Base-by-base conservation (phyloP, 30 jellyfish, hydroid and myxozoan species). In the Turritopsis rubra region DNA sequence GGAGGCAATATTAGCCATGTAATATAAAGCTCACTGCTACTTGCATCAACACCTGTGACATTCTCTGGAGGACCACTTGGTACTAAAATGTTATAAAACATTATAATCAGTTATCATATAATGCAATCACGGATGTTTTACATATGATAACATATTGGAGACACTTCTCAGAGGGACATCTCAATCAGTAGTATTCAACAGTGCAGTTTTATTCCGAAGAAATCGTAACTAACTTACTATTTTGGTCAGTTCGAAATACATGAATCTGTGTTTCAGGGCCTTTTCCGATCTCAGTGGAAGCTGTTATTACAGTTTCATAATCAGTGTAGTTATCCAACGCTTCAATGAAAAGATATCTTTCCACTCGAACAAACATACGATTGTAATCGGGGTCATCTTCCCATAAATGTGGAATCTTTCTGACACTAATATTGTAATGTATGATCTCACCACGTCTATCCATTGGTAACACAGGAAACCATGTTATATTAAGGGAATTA, bases 401-500 rank as follows among this genome's bases (percentile, higher is more conserved):
- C 77, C 77, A 68, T 23, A 9, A 68, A 27, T 68, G 77, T 68
- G 77, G 77, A 27, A 68, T 1, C 31, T 68, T 68, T 68, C 28
- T 68, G 21, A 68, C 31, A 23, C 31, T n/a, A 7, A 68, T 27
- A 22, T 68, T 68, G 21, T 68, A 68, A 19, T n/a, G 30, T 68
- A 68, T 68, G 31, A 68, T 27, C 9, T 68, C 77, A 68, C 77
- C 77, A 68, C 77, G 77, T 27, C 30, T 68, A 7, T 68, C 77
- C 77, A 68, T 68, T 68, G 77, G 77, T 68, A n/a, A n/a, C 16
- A 68, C 77, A 68, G 77, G 30, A 7, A 27, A 9, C 77, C 77
- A 68, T n/a, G 77, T 68, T n/a, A 68, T 68, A 68, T 68, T 68
- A 0, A 68, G 9, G 0, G 77, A 68, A 68, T 68, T 68, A 27